Base-by-base conservation (phyloP, 1,140 invertebrate species). In the Apis cerana region DNA sequence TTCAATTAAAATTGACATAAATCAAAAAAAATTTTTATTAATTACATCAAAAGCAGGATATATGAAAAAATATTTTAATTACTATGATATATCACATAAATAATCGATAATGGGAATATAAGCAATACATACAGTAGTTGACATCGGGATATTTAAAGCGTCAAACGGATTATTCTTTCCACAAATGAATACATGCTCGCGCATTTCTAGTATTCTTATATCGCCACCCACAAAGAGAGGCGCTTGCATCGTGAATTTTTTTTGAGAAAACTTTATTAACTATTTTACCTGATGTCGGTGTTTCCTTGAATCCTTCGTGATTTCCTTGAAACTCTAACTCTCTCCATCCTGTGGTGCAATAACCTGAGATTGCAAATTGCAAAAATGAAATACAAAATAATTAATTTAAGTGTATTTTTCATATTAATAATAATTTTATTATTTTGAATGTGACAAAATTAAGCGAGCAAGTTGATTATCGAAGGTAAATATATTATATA, bases 21-120 rank as follows among this genome's bases (percentile, higher is more conserved):
- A 43, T 43, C 33, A 50, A 56, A 54, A 61, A 21, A 23, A 76
- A 75, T 64, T 75, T 75, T 82, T 75, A 61, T 62, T 68, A 43
- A 12, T 50, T 3, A n/a, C 5, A 50, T 74, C 48, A 19, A 23
- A 8, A 27, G 23, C 69, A 71, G 23, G 9, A 3, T 13, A 9
- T 13, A 5, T 8, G 0, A 56, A 71, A 43, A 71, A 33, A 56
- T 2, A 19, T 27, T 13, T 17, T 7, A 10, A 33, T 0, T 43
- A 21, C 12, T 56, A 23, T 27, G 10, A 17, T 27, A 19, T 5
- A 56, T 21, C 5, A 27, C 33, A 23, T 7, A 52, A 27, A 12
- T 17, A 2, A 15, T 56, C 23, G 23, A 56, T 9, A 7, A 1
- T 23, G 9, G 17, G 11, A 43, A 43, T 43, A 13, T 52, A 43